Base-by-base conservation (phyloP, 2,888 invertebrate species). In the Meta bourneti region DNA sequence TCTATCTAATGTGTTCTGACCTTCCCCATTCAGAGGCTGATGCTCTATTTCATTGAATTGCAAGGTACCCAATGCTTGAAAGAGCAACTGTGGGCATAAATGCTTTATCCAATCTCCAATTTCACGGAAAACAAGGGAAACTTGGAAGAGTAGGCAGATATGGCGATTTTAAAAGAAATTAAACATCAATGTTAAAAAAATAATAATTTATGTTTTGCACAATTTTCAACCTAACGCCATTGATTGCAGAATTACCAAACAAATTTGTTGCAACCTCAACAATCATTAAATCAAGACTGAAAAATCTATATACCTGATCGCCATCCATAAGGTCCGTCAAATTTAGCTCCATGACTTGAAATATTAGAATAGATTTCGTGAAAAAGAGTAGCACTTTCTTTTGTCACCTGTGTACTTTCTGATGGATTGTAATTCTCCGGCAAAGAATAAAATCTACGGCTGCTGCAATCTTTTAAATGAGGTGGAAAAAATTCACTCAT, bases 241-340 rank as follows among this genome's bases (percentile, higher is more conserved):
- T 13, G 34, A 34, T 13, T 61, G 61, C 6, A 61, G 61, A 61
- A 61, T 9, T 61, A 13, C 11, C 9, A 61, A 61, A 2, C 0
- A 61, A 9, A 61, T 61, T 13, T 11, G 6, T 6, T 61, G 13
- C 1, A 61, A 6, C 0, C 61, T 6, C 1, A 13, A 9, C 1
- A 61, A 9, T 4, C 11, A 61, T 61, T 61, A 11, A 61, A 11
- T 13, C 5, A 61, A 16, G 13, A 61, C 61, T 52, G 9, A 54
- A 52, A n/a, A 19, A 8, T 11, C 19, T 70, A 49, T 48, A 19
- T 77, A 91, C 90, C 86, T 34, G 81, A 82, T 86, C 86, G 86
- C 72, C 71, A 71, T 19, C 90, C 90, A 71, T 52, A 91, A 9
- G 90, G 90, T n/a, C 90, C 90, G 86, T 81, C 81, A 71, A 91